These are phyloP conservation scores for Dendronephthya gigantea DNA, from an alignment of 64 coral and sea anemone genomes.

Conservation along the genomic window DNA sequence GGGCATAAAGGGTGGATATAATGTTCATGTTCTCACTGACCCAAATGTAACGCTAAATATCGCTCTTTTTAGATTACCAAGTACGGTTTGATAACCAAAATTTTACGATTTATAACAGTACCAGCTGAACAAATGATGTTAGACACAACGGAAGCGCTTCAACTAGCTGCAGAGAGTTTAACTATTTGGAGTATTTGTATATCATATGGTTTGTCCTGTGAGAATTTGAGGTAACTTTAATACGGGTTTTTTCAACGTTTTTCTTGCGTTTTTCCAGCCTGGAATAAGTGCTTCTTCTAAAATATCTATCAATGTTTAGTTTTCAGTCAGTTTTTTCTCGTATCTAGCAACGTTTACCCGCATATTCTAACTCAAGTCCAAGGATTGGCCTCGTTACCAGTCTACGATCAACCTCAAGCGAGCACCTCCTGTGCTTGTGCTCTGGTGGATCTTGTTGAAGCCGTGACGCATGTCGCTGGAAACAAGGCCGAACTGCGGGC, in stretches of 20 bases:
- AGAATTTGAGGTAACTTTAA: constrained; percentile 47
- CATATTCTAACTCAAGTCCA: neutral
- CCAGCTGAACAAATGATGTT: constrained; percentile 48
- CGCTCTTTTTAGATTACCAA: constrained; percentile 66
- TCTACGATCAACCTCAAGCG: neutral
- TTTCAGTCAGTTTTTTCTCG: neutral
- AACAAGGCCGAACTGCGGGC: constrained; percentile 48
- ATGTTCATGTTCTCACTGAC: no score
- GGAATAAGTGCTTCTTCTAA: no score
- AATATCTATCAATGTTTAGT: neutral
- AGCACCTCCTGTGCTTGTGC: constrained; percentile 20
- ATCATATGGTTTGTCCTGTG: constrained; percentile 79
- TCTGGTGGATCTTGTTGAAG: constrained; percentile 45
- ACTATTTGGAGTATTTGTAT: constrained; percentile 72
- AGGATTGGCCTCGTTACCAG: neutral
- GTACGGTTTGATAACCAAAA: constrained; percentile 46
- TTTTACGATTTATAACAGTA: constrained; percentile 53
- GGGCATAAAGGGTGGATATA: no score
- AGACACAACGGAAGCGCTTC: constrained; percentile 20
- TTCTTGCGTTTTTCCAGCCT: no score
- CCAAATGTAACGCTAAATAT: no score
- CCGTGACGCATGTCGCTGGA: constrained; percentile 67
- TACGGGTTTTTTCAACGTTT: neutral
- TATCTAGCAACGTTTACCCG: neutral
- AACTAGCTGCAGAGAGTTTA: constrained; percentile 63